Evolutionary conservation across 1,140 invertebrate species (phyloP).

Genomic region (Phenacoccus solenopsis): DNA sequence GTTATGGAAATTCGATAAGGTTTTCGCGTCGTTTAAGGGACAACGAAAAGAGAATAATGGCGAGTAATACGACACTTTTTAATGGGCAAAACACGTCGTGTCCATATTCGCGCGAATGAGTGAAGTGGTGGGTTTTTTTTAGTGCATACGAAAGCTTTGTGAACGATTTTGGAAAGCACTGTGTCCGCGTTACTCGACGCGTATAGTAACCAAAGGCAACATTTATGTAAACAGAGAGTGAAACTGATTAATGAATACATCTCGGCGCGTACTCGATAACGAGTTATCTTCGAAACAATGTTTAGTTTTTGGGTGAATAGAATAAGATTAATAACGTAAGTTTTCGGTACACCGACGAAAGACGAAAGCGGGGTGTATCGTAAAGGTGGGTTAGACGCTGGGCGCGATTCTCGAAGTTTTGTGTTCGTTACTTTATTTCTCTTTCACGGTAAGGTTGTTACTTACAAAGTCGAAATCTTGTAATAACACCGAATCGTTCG

Average conservation of each 20-base stretch:
- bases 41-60: not conserved
- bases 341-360: not conserved
- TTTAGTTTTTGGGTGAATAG: not conserved
- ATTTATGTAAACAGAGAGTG: not conserved
- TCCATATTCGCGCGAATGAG: no score
- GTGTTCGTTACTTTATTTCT: no score
- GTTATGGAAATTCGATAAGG: not conserved
- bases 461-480: no score
- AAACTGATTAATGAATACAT: constrained; percentile 14
- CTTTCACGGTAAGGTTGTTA: no score
- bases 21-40: not conserved
- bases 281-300: constrained; percentile 11
- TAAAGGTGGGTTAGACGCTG: not conserved
- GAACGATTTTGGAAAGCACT: not conserved
- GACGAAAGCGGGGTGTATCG: not conserved
- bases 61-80: not conserved
- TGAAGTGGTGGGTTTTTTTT: no score
- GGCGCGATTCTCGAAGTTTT: no score
- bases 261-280: constrained; percentile 5
- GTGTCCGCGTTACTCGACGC: no score
- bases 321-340: not conserved
- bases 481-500: not conserved
- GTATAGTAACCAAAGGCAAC: constrained; percentile 6
- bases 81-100: no score
- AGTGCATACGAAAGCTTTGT: no score